Conservation (phyloP, 2,888 invertebrate genomes). For the Agrotis exclamationis region DNA sequence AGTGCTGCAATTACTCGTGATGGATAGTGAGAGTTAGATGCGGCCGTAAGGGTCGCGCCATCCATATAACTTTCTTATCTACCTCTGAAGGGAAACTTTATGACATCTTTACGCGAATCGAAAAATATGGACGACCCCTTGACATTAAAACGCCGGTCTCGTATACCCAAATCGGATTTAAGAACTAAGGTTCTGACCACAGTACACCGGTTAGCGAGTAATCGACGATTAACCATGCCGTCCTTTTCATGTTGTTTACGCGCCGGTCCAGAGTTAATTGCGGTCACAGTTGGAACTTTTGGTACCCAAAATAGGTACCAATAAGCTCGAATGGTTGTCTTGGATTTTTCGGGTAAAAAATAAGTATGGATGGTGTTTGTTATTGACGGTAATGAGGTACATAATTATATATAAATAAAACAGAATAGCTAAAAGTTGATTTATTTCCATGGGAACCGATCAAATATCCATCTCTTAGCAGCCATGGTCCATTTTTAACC, state of each 20-base stretch:
- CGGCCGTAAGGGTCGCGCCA: conserved; percentile 81
- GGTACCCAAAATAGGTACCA: conserved; percentile 26
- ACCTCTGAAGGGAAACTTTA: conserved; percentile 85
- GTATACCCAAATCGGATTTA: conserved; percentile 74
- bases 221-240: conserved; percentile 55
- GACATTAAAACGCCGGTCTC: conserved; percentile 79
- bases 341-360: conserved; percentile 13
- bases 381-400: background rate
- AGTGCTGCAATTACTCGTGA: conserved; percentile 87
- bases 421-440: too few species aligned
- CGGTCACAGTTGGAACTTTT: conserved; percentile 46
- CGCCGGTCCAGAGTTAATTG: conserved; percentile 54
- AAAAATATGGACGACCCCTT: conserved; percentile 86
- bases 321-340: background rate
- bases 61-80: conserved; percentile 88
- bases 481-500: too few species aligned
- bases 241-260: conserved; percentile 52
- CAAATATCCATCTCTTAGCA: too few species aligned
- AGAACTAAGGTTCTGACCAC: conserved; percentile 68
- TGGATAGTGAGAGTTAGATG: conserved; percentile 86
- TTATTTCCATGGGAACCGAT: too few species aligned
- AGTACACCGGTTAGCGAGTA: conserved; percentile 56
- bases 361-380: background rate
- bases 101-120: conserved; percentile 87
- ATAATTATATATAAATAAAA: too few species aligned